Percentiles rank a stretch among this genome's conserved stretches.
phyloP scores from a whole-genome alignment of 2,113 vertebrate species.

The Pagrus major region DNA sequence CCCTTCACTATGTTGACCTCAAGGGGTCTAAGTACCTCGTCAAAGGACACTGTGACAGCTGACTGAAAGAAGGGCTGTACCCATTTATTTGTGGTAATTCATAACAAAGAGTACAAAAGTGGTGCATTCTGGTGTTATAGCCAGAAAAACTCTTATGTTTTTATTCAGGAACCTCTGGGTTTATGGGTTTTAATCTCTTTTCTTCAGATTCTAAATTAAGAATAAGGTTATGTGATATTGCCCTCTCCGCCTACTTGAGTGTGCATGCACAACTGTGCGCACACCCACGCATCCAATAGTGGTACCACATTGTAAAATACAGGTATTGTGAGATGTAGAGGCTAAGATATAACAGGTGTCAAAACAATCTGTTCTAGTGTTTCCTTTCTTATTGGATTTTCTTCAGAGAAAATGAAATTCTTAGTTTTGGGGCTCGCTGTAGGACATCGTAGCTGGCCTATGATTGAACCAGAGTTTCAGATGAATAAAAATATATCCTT shows the following conservation, averaged over 20 bases:
- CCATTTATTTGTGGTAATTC: background rate
- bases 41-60: background rate
- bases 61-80: background rate
- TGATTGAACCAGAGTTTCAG: constrained; percentile 7
- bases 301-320: background rate
- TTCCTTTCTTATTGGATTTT: constrained; percentile 6
- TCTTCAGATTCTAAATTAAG: constrained; percentile 42
- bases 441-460: background rate
- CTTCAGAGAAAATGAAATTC: background rate
- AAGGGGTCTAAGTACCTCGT: background rate
- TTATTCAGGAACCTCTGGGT: background rate
- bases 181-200: constrained; percentile 7
- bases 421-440: constrained; percentile 3
- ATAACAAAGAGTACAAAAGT: background rate
- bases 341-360: constrained; percentile 30
- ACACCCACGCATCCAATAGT: constrained; percentile 16
- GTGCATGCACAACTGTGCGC: constrained; percentile 23
- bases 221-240: constrained; percentile 46
- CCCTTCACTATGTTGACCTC: background rate
- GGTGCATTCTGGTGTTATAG: background rate
- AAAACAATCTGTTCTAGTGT: constrained; percentile 18
- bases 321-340: constrained; percentile 10
- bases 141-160: background rate
- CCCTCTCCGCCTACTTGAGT: constrained; percentile 41
- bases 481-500: background rate